Evolutionary conservation across 2,888 invertebrate species (phyloP).

Genomic region (Hemaris fuciformis): DNA sequence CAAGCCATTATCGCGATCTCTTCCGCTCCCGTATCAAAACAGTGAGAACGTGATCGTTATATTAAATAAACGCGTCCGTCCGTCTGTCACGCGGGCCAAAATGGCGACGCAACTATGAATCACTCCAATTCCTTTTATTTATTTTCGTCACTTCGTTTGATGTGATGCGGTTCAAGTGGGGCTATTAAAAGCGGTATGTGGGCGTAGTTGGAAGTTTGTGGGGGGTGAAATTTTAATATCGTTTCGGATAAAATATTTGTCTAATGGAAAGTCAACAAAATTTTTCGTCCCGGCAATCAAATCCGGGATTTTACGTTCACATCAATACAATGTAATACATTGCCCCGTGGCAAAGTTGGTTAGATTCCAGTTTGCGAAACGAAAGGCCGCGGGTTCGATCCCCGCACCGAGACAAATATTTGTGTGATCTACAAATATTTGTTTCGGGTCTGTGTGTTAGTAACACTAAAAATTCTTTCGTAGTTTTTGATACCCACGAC

Average conservation of each 20-base stretch:
- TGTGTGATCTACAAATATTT: no score
- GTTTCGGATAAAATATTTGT: background rate
- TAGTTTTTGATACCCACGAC: no score
- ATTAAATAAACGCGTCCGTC: constrained; percentile 12
- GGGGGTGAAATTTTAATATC: background rate
- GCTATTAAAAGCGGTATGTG: background rate
- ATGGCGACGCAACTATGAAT: constrained; percentile 5
- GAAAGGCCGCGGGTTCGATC: no score
- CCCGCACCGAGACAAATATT: no score
- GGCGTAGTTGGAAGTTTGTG: background rate
- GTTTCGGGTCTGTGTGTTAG: no score
- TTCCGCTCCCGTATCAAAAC: constrained; percentile 5
- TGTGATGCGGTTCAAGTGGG: background rate
- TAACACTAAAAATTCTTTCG: no score
- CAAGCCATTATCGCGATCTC: background rate
- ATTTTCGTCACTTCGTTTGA: constrained; percentile 6
- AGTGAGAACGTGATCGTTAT: background rate
- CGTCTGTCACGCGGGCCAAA: constrained; percentile 10
- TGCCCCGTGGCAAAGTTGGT: no score
- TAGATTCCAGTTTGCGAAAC: no score
- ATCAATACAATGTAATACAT: no score
- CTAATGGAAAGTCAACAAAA: background rate
- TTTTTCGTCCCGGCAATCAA: background rate
- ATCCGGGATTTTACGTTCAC: no score
- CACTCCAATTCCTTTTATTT: constrained; percentile 7